A percentile compares a stretch with the other conserved stretches of the same genome.
Evolutionary conservation across 2,113 vertebrate genomes (phyloP).

Genomic region (Amphiprion ocellaris): DNA sequence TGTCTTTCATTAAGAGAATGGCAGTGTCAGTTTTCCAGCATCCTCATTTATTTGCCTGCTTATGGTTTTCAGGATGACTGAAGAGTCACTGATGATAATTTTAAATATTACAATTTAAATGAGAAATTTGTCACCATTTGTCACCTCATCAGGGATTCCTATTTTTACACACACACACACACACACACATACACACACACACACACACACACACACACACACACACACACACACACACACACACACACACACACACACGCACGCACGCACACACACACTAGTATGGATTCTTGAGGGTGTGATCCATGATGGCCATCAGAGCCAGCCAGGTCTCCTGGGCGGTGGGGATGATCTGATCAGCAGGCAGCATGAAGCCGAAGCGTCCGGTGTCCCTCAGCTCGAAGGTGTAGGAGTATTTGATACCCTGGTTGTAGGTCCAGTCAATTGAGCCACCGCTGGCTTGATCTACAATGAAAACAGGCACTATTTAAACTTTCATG

Average conservation of each 20-base stretch:
- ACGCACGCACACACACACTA: conserved; percentile 50
- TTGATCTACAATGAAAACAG: conserved; percentile 82
- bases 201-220: conserved; percentile 6
- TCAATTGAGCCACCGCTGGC: conserved; percentile 90
- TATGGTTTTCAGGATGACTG: background rate
- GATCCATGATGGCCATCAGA: conserved; percentile 88
- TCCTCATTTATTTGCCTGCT: conserved; percentile 34
- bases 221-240: background rate
- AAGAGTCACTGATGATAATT: background rate
- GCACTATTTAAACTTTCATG: too few species aligned
- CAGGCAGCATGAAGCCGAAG: conserved; percentile 92
- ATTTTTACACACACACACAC: background rate
- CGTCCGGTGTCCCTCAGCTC: conserved; percentile 93
- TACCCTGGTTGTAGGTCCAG: conserved; percentile 93
- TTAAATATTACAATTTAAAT: background rate
- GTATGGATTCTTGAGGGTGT: conserved; percentile 85
- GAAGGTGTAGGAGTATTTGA: conserved; percentile 95
- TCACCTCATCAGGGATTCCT: too few species aligned
- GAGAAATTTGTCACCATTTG: background rate
- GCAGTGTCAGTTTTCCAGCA: background rate
- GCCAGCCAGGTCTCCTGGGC: conserved; percentile 94
- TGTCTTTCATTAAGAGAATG: background rate
- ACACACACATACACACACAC: too few species aligned
- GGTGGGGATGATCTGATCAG: conserved; percentile 91
- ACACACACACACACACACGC: conserved; percentile 6